Conservation (phyloP, 2,888 invertebrate genomes). For the Tachina grossa region DNA sequence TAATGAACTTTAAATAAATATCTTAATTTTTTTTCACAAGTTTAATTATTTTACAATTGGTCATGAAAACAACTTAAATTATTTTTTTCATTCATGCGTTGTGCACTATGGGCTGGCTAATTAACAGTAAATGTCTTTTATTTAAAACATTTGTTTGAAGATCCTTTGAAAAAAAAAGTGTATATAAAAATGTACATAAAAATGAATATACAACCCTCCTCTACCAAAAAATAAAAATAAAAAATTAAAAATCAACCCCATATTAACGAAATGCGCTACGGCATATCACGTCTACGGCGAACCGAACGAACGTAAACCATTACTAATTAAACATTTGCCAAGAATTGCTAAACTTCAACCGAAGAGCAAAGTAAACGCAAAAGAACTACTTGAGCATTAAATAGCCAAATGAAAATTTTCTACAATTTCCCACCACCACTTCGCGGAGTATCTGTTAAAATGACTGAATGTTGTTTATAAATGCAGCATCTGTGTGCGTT, state of each 20-base stretch:
- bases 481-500: background rate
- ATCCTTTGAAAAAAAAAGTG: no score
- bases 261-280: background rate
- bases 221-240: background rate
- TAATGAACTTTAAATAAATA: no score
- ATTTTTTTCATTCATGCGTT: no score
- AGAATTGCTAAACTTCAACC: conserved; percentile 43
- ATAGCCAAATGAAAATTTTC: conserved; percentile 32
- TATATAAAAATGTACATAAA: background rate
- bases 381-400: conserved; percentile 49
- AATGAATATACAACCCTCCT: background rate
- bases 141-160: no score
- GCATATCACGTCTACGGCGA: background rate
- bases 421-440: conserved; percentile 26
- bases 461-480: conserved; percentile 6
- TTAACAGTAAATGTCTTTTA: no score
- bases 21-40: no score
- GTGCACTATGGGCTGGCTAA: no score
- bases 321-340: conserved; percentile 53
- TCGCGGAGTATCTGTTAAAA: background rate
- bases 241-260: conserved; percentile 12
- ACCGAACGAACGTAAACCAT: background rate
- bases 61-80: no score
- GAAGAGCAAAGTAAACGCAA: conserved; percentile 53
- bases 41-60: no score